Evolutionary conservation across 1,140 invertebrate genomes (phyloP).

Genomic region (Polyergus mexicanus): DNA sequence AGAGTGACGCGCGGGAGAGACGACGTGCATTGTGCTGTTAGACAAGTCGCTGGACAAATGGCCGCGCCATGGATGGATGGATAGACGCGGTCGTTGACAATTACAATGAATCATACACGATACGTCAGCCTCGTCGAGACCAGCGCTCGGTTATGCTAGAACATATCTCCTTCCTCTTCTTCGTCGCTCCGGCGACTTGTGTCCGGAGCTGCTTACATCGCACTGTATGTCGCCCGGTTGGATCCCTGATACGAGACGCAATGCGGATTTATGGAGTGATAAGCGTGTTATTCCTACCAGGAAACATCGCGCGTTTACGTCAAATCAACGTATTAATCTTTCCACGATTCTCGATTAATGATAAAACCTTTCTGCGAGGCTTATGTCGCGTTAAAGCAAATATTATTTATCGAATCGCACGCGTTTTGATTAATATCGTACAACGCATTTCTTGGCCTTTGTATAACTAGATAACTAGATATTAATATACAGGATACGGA

Average conservation of each 20-base stretch:
- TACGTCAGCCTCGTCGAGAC: conserved; percentile 62
- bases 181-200: conserved; percentile 21
- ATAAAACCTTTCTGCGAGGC: neutral
- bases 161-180: conserved; percentile 28
- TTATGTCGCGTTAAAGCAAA: neutral
- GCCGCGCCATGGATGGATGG: conserved; percentile 67
- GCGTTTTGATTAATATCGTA: no score
- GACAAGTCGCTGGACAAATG: conserved; percentile 35
- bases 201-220: conserved; percentile 43
- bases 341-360: neutral
- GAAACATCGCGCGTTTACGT: neutral
- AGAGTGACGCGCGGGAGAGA: neutral
- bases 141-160: conserved; percentile 38
- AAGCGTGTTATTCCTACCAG: neutral
- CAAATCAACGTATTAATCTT: neutral
- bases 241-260: conserved; percentile 12
- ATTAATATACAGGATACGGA: no score
- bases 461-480: no score
- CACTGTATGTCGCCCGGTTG: neutral
- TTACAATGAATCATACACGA: conserved; percentile 83
- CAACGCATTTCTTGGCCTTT: no score
- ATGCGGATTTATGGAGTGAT: no score
- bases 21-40: conserved; percentile 38
- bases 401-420: no score
- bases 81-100: conserved; percentile 78